phyloP scores from a whole-genome alignment of 1,140 invertebrate genomes.

The Tetranychus urticae region DNA sequence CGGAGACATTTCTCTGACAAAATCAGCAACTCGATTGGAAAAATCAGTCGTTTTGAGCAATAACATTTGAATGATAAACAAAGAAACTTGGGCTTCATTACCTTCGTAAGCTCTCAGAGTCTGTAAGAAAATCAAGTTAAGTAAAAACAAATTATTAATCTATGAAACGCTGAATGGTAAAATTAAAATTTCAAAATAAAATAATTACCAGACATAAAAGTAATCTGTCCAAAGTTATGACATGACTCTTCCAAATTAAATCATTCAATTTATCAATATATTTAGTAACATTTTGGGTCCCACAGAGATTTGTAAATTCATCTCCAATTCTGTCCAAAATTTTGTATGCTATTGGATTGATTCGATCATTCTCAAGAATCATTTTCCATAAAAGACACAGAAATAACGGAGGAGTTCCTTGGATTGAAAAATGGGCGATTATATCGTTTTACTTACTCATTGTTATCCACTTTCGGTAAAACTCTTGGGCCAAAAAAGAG shows the following conservation, averaged over 20 bases:
- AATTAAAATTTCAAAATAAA: conserved; percentile 15
- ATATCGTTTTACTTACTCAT: conserved; percentile 77
- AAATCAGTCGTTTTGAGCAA: conserved; percentile 65
- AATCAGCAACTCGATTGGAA: conserved; percentile 68
- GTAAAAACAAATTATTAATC: background rate
- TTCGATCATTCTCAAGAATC: conserved; percentile 73
- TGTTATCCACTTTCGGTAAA: conserved; percentile 79
- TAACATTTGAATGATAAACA: conserved; percentile 76
- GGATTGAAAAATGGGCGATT: conserved; percentile 75
- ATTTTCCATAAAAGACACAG: conserved; percentile 69
- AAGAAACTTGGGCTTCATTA: conserved; percentile 76
- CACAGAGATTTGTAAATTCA: conserved; percentile 62
- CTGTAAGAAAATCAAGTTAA: conserved; percentile 19
- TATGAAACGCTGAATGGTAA: conserved; percentile 10
- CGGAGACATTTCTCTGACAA: conserved; percentile 51
- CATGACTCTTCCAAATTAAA: conserved; percentile 92
- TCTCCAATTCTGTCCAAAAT: conserved; percentile 79
- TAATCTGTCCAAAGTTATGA: conserved; percentile 74
- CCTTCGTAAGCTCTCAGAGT: conserved; percentile 70
- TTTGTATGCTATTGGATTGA: conserved; percentile 77
- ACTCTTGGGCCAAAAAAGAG: conserved; percentile 43
- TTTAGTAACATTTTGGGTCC: conserved; percentile 60
- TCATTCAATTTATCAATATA: conserved; percentile 78
- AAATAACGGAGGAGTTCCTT: conserved; percentile 64
- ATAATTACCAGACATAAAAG: conserved; percentile 50